Evolutionary conservation across 2,888 invertebrate species (phyloP).

Genomic region (Zygothrica quintamaculata): DNA sequence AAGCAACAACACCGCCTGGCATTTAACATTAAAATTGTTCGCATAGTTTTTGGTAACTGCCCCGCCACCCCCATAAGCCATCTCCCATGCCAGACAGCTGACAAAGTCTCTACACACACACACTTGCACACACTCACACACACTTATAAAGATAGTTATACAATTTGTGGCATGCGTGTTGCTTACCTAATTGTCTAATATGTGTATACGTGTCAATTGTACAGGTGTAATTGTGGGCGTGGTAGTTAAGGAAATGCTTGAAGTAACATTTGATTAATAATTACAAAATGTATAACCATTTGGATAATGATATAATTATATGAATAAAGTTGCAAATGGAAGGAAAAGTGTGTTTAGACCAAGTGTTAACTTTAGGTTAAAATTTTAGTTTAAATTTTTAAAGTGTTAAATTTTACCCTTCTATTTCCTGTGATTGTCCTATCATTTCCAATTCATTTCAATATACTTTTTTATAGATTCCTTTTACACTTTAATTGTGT

Average conservation of each 20-base stretch:
- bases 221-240: conserved; percentile 53
- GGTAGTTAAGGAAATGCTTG: conserved; percentile 54
- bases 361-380: neutral
- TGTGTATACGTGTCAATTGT: conserved; percentile 37
- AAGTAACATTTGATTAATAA: conserved; percentile 57
- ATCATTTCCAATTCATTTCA: too few species aligned
- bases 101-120: conserved; percentile 9
- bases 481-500: too few species aligned
- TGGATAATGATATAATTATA: neutral
- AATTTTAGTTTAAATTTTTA: too few species aligned
- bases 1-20: conserved; percentile 54
- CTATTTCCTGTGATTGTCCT: too few species aligned
- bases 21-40: conserved; percentile 77
- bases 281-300: conserved; percentile 13
- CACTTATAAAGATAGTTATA: neutral
- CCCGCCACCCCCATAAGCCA: neutral
- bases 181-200: conserved; percentile 34
- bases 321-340: neutral
- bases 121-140: conserved; percentile 2
- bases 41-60: conserved; percentile 65
- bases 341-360: neutral
- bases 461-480: too few species aligned
- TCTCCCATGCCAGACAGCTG: conserved; percentile 32
- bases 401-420: too few species aligned
- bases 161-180: conserved; percentile 35